These are phyloP conservation scores for Apistogramma diplotaenia DNA, from an alignment of 2,113 vertebrate species.

Conservation along the genomic window DNA sequence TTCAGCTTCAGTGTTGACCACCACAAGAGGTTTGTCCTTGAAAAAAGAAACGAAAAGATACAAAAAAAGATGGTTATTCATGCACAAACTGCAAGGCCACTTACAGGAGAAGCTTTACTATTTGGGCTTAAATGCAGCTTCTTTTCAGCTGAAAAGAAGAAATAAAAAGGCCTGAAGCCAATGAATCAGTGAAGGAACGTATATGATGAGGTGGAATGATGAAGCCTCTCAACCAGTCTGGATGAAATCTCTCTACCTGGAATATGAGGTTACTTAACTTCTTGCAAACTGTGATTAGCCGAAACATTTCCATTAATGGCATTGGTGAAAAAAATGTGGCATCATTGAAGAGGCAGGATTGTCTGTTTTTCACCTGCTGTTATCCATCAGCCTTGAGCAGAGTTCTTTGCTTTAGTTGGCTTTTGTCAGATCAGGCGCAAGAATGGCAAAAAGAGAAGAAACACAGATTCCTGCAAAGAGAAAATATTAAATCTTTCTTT, in stretches of 20 bases:
- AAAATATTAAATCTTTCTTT: not conserved
- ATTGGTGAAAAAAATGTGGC: not conserved
- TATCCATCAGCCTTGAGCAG: not conserved
- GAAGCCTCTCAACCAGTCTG: not conserved
- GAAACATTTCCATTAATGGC: not conserved
- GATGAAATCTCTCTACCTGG: not conserved
- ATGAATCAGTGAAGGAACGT: not conserved
- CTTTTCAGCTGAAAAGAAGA: not conserved
- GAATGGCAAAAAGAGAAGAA: not conserved
- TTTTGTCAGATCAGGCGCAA: not conserved
- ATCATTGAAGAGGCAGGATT: not conserved
- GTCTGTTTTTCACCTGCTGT: not conserved
- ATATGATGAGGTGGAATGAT: not conserved
- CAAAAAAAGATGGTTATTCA: not conserved
- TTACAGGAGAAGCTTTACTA: not conserved
- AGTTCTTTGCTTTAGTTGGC: not conserved
- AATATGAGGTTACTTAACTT: not conserved
- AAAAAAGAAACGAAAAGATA: not conserved
- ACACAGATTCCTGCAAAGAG: not conserved
- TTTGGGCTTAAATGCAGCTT: not conserved
- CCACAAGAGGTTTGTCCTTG: not conserved
- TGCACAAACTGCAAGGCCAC: not conserved
- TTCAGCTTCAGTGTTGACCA: fast-evolving
- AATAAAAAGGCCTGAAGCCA: not conserved
- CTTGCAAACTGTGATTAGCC: not conserved